Evolutionary conservation across 2,797 vertebrate species (phyloP), one percentile per base, ranked within the genome.

Genomic region (Sebastes minor): DNA sequence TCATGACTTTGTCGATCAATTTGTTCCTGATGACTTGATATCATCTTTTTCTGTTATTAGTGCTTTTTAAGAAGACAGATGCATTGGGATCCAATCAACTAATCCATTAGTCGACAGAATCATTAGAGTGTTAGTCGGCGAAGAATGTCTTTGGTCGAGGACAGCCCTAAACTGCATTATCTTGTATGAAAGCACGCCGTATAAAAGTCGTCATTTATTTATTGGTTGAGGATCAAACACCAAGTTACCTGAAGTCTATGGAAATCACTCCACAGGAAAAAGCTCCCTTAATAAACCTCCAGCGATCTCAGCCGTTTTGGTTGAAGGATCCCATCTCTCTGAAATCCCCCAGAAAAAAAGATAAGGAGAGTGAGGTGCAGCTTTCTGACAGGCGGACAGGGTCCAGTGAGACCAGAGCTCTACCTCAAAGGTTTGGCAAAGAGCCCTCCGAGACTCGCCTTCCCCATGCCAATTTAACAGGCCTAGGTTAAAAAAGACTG

Each of bases 381-480:
- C 64, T 74, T 91, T 89, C 81, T 93, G 93, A 92, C 90, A 92
- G 88, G 71, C 69, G 30, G 91, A 88, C 84, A 77, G 56, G 74
- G 68, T 89, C 82, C 57, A 75, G 77, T 72, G 85, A 91, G 87
- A 87, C 82, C 5, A 14, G 59, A 78, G 76, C 73, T 82, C 63
- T 86, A 78, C 81, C 86, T 92, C 79, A 82, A 88, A 87, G 79
- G 81, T 85, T 87, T 87, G 87, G 71, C 85, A 66, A 42, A 76
- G 62, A 90, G 67, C 80, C 78, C 67, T 80, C 16, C 16, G 80
- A 88, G 83, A 77, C 66, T 76, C 8, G 5, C 66, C 53, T 78
- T 59, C 80, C 86, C 71, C 61, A 28, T 82, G 79, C 85, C 88
- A 92, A 86, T 92, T 92, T 92, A 88, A 69, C 68, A 73, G 59